Percentiles rank a stretch among this genome's conserved stretches.
These are phyloP conservation scores for Spizaetus ornatus DNA, from an alignment of 2,113 vertebrate species.

Conservation along the genomic window DNA sequence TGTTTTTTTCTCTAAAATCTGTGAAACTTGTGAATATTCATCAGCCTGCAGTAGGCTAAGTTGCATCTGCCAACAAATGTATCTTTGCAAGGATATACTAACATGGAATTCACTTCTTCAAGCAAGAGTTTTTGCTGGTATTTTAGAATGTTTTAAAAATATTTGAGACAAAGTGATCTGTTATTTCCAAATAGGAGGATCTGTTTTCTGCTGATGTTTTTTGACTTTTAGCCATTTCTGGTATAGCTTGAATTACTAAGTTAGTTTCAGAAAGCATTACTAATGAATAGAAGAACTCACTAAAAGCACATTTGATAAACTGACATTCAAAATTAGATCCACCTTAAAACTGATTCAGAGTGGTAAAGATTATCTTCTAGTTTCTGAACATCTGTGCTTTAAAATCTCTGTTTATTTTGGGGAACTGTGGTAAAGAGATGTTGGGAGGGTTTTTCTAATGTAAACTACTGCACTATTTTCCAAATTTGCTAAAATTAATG, in stretches of 20 bases:
- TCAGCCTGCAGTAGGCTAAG: neutral
- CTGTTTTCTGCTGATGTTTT: neutral
- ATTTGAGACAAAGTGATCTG: neutral
- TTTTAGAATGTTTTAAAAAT: neutral
- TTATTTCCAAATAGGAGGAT: neutral
- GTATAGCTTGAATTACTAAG: neutral
- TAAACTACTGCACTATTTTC: neutral
- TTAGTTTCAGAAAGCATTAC: neutral
- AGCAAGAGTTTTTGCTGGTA: neutral
- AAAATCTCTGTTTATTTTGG: neutral
- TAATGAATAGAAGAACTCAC: neutral
- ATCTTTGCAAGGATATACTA: neutral
- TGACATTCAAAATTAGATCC: neutral
- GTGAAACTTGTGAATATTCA: neutral
- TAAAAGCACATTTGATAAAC: neutral
- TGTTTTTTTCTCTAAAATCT: neutral
- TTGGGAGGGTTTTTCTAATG: neutral
- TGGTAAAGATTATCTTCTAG: neutral
- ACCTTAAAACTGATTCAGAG: neutral
- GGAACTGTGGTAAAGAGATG: neutral
- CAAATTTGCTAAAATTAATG: neutral
- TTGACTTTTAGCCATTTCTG: neutral
- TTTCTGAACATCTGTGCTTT: neutral
- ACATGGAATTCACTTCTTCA: neutral
- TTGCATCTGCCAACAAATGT: neutral